Evolutionary conservation across 2,888 invertebrate species (phyloP).

Genomic region (Drosophila limbata): DNA sequence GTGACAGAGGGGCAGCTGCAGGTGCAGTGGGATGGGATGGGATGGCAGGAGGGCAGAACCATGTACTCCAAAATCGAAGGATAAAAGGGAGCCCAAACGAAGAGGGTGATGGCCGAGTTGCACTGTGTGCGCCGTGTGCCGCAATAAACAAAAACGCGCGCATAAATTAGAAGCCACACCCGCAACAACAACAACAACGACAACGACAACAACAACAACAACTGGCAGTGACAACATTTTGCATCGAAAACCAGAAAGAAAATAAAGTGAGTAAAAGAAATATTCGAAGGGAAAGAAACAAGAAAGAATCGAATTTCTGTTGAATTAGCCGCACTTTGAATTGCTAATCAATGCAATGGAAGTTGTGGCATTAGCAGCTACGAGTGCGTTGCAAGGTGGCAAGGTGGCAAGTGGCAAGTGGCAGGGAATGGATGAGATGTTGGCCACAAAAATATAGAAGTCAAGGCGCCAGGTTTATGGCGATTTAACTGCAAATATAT

Average conservation of each 20-base stretch:
- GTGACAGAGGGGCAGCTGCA: conserved; percentile 1
- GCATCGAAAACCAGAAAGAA: conserved; percentile 1
- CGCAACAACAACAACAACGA: conserved; percentile 28
- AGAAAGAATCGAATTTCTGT: background rate
- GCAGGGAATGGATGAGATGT: background rate
- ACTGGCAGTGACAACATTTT: conserved; percentile 29
- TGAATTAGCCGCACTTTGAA: conserved; percentile 52
- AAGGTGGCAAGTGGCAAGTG: background rate
- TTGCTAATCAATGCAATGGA: conserved; percentile 63
- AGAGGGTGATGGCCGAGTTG: background rate
- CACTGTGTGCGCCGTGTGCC: conserved; percentile 32
- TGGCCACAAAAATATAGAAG: background rate
- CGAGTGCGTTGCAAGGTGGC: conserved; percentile 2
- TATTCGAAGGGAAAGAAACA: background rate
- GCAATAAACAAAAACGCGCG: conserved; percentile 72
- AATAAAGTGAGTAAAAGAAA: background rate
- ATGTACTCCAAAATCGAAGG: conserved; percentile 28
- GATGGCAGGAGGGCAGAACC: background rate
- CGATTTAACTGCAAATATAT: background rate
- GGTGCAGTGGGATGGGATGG: background rate
- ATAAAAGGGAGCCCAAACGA: background rate
- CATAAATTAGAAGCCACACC: conserved; percentile 72
- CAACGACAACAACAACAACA: conserved; percentile 16
- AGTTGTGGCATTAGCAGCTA: conserved; percentile 12
- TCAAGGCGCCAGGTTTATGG: background rate